These are phyloP conservation scores for Rhegmatorhina hoffmannsi DNA, from an alignment of 2,113 vertebrate species.

Conservation along the genomic window DNA sequence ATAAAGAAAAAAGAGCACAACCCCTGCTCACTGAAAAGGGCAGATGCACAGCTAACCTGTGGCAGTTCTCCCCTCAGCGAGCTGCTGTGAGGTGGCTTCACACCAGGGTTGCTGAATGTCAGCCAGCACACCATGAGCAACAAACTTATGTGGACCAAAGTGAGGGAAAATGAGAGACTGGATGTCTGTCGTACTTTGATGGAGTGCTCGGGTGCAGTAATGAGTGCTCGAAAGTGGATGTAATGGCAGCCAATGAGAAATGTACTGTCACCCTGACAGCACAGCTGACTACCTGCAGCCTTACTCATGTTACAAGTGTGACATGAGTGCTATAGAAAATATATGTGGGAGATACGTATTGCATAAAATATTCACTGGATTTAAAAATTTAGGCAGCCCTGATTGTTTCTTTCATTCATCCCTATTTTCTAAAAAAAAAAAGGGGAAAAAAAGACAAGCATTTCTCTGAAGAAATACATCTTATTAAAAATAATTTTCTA, in stretches of 20 bases:
- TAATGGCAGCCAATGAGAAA: background rate
- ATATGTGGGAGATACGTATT: background rate
- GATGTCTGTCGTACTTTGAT: background rate
- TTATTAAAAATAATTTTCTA: background rate
- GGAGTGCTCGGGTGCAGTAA: rapidly evolving
- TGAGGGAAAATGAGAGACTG: background rate
- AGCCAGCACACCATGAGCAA: background rate
- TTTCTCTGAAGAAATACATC: background rate
- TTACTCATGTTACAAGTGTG: background rate
- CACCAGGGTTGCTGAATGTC: background rate
- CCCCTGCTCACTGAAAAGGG: background rate
- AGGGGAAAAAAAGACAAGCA: background rate
- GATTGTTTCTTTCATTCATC: background rate
- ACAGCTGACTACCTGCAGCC: background rate
- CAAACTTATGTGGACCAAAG: background rate
- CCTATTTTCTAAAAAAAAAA: background rate
- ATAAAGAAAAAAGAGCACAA: background rate
- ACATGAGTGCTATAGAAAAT: background rate
- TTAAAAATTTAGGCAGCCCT: background rate
- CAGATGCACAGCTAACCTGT: background rate
- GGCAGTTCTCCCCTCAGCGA: background rate
- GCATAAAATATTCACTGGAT: background rate
- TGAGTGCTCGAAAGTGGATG: background rate
- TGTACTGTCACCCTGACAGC: background rate
- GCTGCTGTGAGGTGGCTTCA: background rate